Conservation (phyloP, 2,113 vertebrate species). For the Prolemur simus region DNA sequence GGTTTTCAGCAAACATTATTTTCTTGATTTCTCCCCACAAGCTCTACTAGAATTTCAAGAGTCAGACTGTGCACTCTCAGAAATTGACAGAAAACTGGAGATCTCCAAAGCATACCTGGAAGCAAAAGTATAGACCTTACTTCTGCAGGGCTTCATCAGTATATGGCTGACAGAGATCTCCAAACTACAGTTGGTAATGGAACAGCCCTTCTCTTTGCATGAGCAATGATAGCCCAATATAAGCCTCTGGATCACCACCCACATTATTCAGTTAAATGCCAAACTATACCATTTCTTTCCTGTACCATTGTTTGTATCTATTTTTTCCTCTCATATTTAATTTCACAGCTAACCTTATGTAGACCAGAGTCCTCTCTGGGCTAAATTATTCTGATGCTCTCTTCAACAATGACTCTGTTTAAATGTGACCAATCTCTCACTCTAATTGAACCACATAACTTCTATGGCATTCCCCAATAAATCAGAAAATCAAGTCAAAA, state of each 20-base stretch:
- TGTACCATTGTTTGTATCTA: conserved; percentile 6
- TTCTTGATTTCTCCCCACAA: conserved; percentile 30
- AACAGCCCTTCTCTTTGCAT: neutral
- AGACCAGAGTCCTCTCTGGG: neutral
- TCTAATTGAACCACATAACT: conserved; percentile 26
- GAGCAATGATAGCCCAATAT: neutral
- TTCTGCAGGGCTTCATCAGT: neutral
- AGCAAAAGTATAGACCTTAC: conserved; percentile 8
- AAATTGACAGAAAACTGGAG: neutral
- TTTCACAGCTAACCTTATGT: conserved; percentile 36
- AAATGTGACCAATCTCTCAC: neutral
- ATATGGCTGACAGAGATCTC: neutral
- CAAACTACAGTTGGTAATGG: neutral
- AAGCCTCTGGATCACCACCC: neutral
- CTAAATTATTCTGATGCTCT: neutral
- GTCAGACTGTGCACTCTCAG: neutral
- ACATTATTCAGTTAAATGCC: neutral
- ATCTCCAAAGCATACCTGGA: neutral
- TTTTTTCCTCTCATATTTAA: conserved; percentile 40
- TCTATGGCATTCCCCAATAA: neutral
- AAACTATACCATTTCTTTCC: conserved; percentile 21
- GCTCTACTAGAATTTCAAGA: conserved; percentile 11
- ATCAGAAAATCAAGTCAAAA: conserved; percentile 59
- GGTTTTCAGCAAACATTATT: neutral
- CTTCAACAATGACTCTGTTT: conserved; percentile 46